A percentile compares a stretch with the other conserved stretches of the same genome.
Evolutionary conservation across 2,113 vertebrate genomes (phyloP).

Genomic region (Isurus oxyrinchus): DNA sequence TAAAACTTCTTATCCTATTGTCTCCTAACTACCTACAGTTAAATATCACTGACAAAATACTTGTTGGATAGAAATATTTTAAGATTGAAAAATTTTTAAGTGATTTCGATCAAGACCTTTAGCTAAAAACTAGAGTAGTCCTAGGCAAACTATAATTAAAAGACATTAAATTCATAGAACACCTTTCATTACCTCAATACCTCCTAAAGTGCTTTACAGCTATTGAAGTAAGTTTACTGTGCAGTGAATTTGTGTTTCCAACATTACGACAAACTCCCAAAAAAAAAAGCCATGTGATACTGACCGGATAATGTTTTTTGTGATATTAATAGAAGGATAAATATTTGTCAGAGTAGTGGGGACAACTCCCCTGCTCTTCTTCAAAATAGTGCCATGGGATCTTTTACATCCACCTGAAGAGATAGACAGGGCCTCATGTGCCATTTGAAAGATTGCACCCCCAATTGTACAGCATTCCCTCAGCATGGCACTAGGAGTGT

Average conservation of each 20-base stretch:
- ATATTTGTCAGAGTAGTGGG: background rate
- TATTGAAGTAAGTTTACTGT: no score
- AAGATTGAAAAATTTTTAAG: background rate
- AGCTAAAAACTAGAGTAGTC: background rate
- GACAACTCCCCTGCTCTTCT: background rate
- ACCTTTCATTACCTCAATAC: background rate
- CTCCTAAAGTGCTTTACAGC: background rate
- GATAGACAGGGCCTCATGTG: no score
- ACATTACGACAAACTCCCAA: background rate
- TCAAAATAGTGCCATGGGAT: no score
- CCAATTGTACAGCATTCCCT: no score
- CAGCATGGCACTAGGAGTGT: no score
- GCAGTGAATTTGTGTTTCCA: no score
- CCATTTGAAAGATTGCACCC: no score
- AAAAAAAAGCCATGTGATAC: background rate
- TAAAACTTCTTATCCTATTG: background rate
- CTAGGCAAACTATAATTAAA: background rate
- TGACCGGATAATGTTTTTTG: background rate
- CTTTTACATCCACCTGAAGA: no score
- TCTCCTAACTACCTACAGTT: background rate
- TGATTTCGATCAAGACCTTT: background rate
- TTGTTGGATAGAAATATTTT: background rate
- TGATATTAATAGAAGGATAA: background rate
- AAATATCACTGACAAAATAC: background rate
- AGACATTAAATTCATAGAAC: background rate